Evolutionary conservation across 2,888 invertebrate species (phyloP), one percentile per base, ranked within the genome.

Genomic region (Creontiades dilutus): DNA sequence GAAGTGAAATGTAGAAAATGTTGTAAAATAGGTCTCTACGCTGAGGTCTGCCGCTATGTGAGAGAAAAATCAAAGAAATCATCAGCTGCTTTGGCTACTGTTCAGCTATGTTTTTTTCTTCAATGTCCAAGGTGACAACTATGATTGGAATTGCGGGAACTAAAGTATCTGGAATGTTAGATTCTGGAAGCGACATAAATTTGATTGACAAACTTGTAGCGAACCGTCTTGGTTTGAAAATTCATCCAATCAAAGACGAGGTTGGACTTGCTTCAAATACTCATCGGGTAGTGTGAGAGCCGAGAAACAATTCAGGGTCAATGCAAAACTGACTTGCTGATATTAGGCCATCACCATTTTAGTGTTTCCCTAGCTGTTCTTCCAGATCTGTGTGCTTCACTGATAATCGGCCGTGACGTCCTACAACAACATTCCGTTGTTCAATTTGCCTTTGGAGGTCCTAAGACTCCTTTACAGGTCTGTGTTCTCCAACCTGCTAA

Each of bases 391-490:
- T 78, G 78, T 78, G 27, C 78, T 16, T 28, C 19, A 27, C 28
- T 78, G 78, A 78, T 78, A 11, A n/a, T 78, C 28, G 78, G 78
- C 0, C 12, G 46, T 2, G 78, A 78, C 78, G 28, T 78, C n/a
- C 78, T 78, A 4, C 12, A 46, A n/a, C 78, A 78, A 14, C 78
- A 78, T 78, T 78, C 78, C 19, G 5, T 14, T 28, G 82, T 48
- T 48, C 12, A 82, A 16, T 23, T 48, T 16, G 23, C 12, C 7
- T 48, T 82, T 23, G 48, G 47, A 13, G 47, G 48, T 13, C 13
- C 47, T 19, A 48, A 82, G 16, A 4, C 47, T 3, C 5, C 82
- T 16, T 48, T 82, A 5, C 13, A 23, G 13, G 47, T 82, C 5
- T 48, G 82, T 48, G 23, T 13, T n/a, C 13, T 82, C 13, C 13